Base-by-base conservation (phyloP, 2,888 invertebrate genomes). In the Synergus laeviventris region DNA sequence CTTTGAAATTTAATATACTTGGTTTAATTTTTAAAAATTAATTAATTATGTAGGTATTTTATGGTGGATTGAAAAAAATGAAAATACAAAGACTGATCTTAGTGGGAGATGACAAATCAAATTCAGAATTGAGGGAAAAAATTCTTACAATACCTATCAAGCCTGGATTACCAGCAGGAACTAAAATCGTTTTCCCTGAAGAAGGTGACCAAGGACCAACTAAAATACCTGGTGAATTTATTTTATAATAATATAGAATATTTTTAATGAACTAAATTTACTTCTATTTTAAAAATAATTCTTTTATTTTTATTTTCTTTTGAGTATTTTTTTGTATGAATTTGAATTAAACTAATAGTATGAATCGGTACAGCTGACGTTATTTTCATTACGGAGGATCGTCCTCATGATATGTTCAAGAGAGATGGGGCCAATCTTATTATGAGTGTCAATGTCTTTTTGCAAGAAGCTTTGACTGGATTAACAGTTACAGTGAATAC, bases 31-130 rank as follows among this genome's bases (percentile, higher is more conserved):
- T 49, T 73, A 56, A 66, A 8, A n/a, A n/a, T n/a, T 18, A 54
- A 54, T 2, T 9, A 54, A 18, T 18, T n/a, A 9, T 73, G n/a
- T 76, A 91, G 91, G 88, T 95, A 9, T 96, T 93, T 88, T 94
- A 92, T 84, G 97, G 97, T 0, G 95, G 95, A 0, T 91, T 95
- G n/a, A 97, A 96, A 89, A 95, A 96, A 88, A 95, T 96, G 94
- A 96, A 96, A 91, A 95, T 96, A 56, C 94, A 95, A 87, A 92
- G 95, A 59, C 91, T 95, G 66, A 95, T 95, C 8, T 94, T 95
- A 85, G 92, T 93, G 0, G 94, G 94, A 77, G 93, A 93, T 62
- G 93, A 94, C 9, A 94, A 86, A 92, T 92, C 79, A 3, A 82
- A 89, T 92, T 94, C 88, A 94, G 95, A 87, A 93, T 94, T 83